A percentile compares a stretch with the other conserved stretches of the same genome.
Evolutionary conservation across 1,140 invertebrate genomes (phyloP).

Genomic region (Paramacrobiotus metropolitanus): DNA sequence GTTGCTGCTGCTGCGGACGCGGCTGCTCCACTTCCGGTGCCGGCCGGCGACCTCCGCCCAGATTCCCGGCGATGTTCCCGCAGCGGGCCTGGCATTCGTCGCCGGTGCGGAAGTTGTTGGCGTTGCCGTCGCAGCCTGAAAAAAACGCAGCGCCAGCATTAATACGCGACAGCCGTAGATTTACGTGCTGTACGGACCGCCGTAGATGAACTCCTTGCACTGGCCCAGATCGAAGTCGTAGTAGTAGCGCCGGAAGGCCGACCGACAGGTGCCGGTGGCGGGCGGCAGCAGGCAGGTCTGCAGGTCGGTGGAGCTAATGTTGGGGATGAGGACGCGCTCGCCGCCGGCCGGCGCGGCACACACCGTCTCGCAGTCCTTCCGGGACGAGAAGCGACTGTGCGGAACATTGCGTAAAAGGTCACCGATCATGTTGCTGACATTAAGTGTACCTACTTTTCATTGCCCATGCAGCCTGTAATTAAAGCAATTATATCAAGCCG

Average conservation of each 20-base stretch:
- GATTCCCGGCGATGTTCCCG: not conserved
- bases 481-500: not conserved
- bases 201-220: conserved; percentile 51
- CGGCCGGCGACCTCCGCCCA: not conserved
- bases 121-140: conserved; percentile 25
- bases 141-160: not conserved
- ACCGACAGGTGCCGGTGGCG: conserved; percentile 38
- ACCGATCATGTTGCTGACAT: not conserved
- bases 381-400: conserved; percentile 3
- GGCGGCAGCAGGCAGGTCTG: conserved; percentile 6
- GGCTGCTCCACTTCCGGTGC: too few relatives aligned
- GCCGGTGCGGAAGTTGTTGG: conserved; percentile 19
- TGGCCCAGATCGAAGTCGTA: conserved; percentile 43
- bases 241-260: conserved; percentile 40
- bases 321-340: not conserved
- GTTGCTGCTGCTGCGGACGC: too few relatives aligned
- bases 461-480: not conserved
- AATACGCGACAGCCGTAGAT: not conserved
- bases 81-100: conserved; percentile 14
- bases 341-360: not conserved
- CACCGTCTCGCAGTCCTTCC: not conserved
- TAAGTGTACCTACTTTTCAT: not conserved
- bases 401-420: not conserved
- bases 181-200: conserved; percentile 14
- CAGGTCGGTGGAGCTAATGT: not conserved